Percentiles rank a stretch among this genome's conserved stretches.
phyloP scores from a whole-genome alignment of 2,797 vertebrate genomes.

The Nothura maculosa region DNA sequence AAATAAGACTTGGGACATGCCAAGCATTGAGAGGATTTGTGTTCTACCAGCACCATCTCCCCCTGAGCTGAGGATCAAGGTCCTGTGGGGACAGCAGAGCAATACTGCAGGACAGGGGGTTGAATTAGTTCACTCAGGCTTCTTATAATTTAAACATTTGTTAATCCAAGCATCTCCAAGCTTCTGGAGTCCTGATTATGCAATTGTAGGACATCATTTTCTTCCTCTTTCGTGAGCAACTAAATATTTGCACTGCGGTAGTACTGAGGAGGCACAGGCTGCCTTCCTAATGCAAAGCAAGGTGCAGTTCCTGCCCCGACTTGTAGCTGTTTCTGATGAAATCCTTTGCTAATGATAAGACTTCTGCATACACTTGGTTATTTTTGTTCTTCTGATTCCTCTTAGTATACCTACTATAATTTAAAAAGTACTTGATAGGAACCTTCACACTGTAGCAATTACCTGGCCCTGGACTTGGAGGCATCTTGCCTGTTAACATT shows the following conservation, averaged over 20 bases:
- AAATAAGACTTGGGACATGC: neutral
- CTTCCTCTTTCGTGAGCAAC: neutral
- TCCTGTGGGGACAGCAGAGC: neutral
- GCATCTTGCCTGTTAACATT: neutral
- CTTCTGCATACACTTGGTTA: neutral
- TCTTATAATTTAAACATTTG: constrained; percentile 25
- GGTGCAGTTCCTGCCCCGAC: constrained; percentile 47
- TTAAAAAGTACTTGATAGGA: neutral
- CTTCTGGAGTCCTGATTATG: neutral
- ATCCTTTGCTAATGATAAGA: constrained; percentile 52
- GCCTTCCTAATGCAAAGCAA: constrained; percentile 15
- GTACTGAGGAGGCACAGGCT: constrained; percentile 1
- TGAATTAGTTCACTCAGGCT: constrained; percentile 12
- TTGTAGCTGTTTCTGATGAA: constrained; percentile 57
- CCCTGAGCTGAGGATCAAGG: neutral
- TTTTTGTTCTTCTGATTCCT: neutral
- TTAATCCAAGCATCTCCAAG: neutral
- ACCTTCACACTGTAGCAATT: neutral
- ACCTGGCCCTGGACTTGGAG: neutral
- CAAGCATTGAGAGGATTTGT: neutral
- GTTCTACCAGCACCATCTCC: neutral
- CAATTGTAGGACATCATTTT: neutral
- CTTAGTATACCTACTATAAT: neutral
- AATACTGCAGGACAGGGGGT: neutral
- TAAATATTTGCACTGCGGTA: constrained; percentile 36